phyloP scores from a whole-genome alignment of 2,113 vertebrate species.

The Urocolius indicus region DNA sequence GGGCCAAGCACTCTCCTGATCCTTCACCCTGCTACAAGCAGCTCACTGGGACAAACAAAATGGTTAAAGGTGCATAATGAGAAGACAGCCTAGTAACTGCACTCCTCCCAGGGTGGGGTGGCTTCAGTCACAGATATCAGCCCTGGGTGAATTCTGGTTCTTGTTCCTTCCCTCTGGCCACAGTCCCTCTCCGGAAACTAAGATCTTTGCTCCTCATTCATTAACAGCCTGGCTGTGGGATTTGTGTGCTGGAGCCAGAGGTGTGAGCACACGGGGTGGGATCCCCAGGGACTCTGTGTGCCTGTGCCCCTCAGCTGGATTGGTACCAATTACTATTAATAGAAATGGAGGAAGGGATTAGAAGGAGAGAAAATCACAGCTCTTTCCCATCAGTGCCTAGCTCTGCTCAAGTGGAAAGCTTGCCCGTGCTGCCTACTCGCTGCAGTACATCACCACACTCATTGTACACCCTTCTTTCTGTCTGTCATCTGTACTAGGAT shows the following conservation, averaged over 20 bases:
- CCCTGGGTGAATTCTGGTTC: neutral
- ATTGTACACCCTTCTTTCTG: neutral
- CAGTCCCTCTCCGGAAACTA: neutral
- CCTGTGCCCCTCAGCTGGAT: neutral
- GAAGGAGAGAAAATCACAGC: neutral
- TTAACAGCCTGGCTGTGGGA: neutral
- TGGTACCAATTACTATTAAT: neutral
- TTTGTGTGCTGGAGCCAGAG: neutral
- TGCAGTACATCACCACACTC: no score
- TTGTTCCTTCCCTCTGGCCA: neutral
- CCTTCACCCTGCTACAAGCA: neutral
- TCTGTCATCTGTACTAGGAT: neutral
- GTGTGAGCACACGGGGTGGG: neutral
- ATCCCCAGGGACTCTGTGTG: fast-evolving
- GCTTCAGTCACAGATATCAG: neutral
- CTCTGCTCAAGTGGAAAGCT: neutral
- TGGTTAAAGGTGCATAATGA: neutral
- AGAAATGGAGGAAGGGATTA: neutral
- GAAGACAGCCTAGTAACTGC: neutral
- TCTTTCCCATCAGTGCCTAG: neutral
- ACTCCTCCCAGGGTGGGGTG: neutral
- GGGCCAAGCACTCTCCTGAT: neutral
- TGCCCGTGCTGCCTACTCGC: neutral
- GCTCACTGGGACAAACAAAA: neutral
- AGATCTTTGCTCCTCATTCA: neutral